phyloP scores from a whole-genome alignment of 2,797 vertebrate species.

The Potorous gilbertii region DNA sequence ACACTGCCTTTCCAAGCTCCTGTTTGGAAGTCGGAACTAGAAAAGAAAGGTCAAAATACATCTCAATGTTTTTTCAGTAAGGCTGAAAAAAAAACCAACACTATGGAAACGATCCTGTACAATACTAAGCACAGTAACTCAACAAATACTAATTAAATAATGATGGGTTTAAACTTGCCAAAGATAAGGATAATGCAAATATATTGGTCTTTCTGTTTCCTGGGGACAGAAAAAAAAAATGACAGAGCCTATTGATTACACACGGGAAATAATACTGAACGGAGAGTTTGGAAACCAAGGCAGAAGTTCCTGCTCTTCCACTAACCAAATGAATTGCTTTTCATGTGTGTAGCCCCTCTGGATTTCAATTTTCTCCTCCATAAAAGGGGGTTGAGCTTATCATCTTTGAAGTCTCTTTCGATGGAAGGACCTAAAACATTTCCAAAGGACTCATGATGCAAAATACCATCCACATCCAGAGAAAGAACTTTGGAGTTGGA shows the following conservation, averaged over 20 bases:
- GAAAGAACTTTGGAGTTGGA: too few relatives aligned
- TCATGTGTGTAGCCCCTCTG: background rate
- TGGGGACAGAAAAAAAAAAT: background rate
- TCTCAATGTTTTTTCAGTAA: background rate
- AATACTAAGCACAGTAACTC: background rate
- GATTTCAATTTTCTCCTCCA: background rate
- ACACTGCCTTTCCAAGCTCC: background rate
- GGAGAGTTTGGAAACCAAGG: background rate
- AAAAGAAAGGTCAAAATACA: background rate
- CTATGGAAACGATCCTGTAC: background rate
- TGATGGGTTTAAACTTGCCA: background rate
- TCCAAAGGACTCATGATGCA: too few relatives aligned
- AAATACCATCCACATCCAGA: too few relatives aligned
- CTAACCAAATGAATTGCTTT: background rate
- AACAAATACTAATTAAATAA: background rate
- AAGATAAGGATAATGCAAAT: background rate
- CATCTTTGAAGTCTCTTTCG: background rate
- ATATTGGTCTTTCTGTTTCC: background rate
- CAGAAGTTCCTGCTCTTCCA: background rate
- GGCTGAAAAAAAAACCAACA: background rate
- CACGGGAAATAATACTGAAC: background rate
- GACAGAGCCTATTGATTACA: background rate
- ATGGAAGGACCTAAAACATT: too few relatives aligned
- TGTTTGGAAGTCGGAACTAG: background rate
- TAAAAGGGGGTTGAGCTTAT: slow-evolving; percentile 19